Evolutionary conservation across 2,113 vertebrate genomes (phyloP), one percentile per base, ranked within the genome.

Genomic region (Junco hyemalis): DNA sequence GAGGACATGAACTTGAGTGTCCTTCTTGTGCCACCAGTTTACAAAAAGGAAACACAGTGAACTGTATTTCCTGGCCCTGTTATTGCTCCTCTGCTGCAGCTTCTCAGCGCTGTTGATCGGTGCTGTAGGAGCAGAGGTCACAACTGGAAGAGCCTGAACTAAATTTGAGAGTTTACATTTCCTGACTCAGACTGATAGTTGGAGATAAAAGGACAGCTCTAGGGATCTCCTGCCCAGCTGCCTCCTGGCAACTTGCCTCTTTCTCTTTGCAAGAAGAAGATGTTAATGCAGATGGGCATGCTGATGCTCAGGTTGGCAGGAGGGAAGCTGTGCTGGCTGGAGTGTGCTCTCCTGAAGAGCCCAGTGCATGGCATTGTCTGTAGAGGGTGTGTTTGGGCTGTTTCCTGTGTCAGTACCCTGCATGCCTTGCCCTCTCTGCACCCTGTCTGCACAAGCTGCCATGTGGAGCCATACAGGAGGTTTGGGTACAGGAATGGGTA

Each of bases 191-290:
- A 13, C 40, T 64, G 66, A 35, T 93, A 57, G 7, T 77, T 77
- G 71, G 86, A 90, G 95, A 76, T 70, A 51, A 88, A 94, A 79
- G 61, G 71, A 73, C 54, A 83, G 35, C 68, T 96, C 45, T 65
- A 47, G 79, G 76, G 90, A 65, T 88, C 82, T 92, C 64, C 79
- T 86, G 72, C 60, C 88, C 80, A 78, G 68, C 56, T 95, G 68
- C 71, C 88, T 94, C 66, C 71, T 90, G 90, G 90, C 85, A 87
- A 33, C 51, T 79, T 89, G 91, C 89, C 65, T 81, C 69, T 88
- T 92, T 78, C 20, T 74, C 59, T 84, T 81, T 91, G 81, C 78
- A 76, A n/a, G 73, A 77, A 81, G 72, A 86, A 63, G 76, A 66
- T 80, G 33, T 14, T 80, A 70, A 80, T 80, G 70, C 40, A 85